phyloP scores from a whole-genome alignment of 2,797 vertebrate genomes.

The Diplodus puntazzo region DNA sequence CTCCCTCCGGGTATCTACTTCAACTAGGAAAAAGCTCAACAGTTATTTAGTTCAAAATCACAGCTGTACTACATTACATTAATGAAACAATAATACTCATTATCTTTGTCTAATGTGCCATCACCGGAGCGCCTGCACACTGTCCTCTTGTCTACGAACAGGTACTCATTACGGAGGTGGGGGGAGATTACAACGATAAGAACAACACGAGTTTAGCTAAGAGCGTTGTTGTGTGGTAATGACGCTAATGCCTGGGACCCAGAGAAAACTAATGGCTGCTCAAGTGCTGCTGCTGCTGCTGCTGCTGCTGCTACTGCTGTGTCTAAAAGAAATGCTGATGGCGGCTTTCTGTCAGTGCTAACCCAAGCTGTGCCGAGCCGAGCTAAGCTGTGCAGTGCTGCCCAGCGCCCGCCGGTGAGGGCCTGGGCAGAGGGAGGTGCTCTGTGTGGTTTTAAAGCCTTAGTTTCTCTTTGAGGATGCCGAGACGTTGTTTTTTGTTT shows the following conservation, averaged over 20 bases:
- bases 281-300: slow-evolving; percentile 78
- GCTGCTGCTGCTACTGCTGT: slow-evolving; percentile 51
- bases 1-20: slow-evolving; percentile 68
- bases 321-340: slow-evolving; percentile 74
- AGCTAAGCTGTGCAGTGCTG: slow-evolving; percentile 88
- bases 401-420: slow-evolving; percentile 88
- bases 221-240: slow-evolving; percentile 71
- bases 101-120: slow-evolving; percentile 61
- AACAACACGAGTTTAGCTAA: slow-evolving; percentile 67
- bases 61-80: slow-evolving; percentile 47
- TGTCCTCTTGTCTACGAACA: slow-evolving; percentile 44
- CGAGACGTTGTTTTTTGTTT: slow-evolving; percentile 45
- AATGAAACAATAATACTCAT: slow-evolving; percentile 66
- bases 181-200: slow-evolving; percentile 56
- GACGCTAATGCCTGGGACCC: slow-evolving; percentile 70
- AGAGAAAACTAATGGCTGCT: slow-evolving; percentile 79
- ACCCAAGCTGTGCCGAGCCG: slow-evolving; percentile 81
- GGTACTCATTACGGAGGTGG: slow-evolving; percentile 54
- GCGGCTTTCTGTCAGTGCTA: slow-evolving; percentile 77
- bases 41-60: slow-evolving; percentile 34
- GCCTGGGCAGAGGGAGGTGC: slow-evolving; percentile 96
- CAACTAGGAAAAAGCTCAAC: slow-evolving; percentile 35
- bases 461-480: slow-evolving; percentile 94
- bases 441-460: slow-evolving; percentile 96
- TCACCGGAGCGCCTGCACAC: slow-evolving; percentile 49